These are phyloP conservation scores for Liparis tanakae DNA, from an alignment of 2,797 vertebrate genomes.

Conservation along the genomic window DNA sequence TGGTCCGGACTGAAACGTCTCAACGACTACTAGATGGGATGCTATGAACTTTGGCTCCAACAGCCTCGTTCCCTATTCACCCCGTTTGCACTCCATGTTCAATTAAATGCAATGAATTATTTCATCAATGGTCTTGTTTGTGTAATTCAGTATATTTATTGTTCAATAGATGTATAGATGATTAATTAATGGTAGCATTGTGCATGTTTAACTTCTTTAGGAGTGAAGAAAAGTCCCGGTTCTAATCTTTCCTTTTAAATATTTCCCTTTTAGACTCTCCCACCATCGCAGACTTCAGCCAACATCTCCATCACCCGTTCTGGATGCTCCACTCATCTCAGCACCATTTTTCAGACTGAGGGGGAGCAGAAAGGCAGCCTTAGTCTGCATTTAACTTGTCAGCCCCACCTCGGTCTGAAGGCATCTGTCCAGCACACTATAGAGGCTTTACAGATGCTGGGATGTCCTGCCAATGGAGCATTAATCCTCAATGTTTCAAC, in stretches of 20 bases:
- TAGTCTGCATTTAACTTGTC: conserved; percentile 56
- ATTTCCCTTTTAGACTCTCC: conserved; percentile 53
- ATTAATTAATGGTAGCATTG: not conserved
- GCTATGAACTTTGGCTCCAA: not conserved
- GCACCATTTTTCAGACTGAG: conserved; percentile 55
- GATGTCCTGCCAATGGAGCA: conserved; percentile 71
- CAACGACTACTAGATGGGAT: not conserved
- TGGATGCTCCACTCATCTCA: conserved; percentile 64
- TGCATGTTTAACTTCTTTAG: not conserved
- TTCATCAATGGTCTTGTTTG: conserved; percentile 26
- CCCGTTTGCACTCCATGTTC: not conserved
- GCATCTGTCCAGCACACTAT: conserved; percentile 76
- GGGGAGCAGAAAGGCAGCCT: conserved; percentile 60
- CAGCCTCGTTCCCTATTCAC: not conserved
- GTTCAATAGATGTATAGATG: not conserved
- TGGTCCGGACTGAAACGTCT: not conserved
- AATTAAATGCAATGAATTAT: not conserved
- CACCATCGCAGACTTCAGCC: conserved; percentile 72
- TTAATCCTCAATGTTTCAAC: conserved; percentile 63
- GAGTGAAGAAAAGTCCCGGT: not conserved
- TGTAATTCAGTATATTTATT: not conserved
- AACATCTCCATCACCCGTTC: conserved; percentile 76
- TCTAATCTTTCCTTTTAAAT: not conserved
- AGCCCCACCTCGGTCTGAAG: conserved; percentile 62
- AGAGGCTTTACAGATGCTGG: conserved; percentile 68